These are phyloP conservation scores for Agrilus mali DNA, from an alignment of 2,888 invertebrate species.

Conservation along the genomic window DNA sequence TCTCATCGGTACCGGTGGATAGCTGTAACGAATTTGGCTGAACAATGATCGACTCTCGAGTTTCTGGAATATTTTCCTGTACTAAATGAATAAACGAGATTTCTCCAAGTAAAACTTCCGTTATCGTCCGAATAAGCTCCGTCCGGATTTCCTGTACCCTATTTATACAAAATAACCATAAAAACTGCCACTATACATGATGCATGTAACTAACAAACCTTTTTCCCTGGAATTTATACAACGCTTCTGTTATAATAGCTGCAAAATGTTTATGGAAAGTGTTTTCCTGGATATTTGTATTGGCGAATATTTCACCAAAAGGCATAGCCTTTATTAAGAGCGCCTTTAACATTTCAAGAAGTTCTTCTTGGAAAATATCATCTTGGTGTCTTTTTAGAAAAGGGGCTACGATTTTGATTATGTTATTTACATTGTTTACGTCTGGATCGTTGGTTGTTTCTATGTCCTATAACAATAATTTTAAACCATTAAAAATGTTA, in stretches of 20 bases:
- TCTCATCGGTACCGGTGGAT: conserved; percentile 1
- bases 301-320: conserved; percentile 18
- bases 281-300: conserved; percentile 27
- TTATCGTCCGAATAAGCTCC: conserved; percentile 24
- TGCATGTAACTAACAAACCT: conserved; percentile 23
- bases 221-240: conserved; percentile 34
- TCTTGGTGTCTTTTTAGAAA: conserved; percentile 43
- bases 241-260: conserved; percentile 29
- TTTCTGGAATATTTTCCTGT: conserved; percentile 24
- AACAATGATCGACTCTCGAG: conserved; percentile 8
- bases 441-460: conserved; percentile 11
- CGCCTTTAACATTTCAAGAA: conserved; percentile 39
- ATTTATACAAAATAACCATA: conserved; percentile 7
- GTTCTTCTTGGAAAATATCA: conserved; percentile 39
- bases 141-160: conserved; percentile 25
- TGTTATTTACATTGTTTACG: conserved; percentile 26
- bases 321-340: conserved; percentile 35
- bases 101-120: conserved; percentile 26
- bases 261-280: conserved; percentile 36
- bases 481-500: background rate
- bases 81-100: conserved; percentile 27
- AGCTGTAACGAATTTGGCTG: no score
- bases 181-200: background rate
- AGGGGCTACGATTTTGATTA: conserved; percentile 40
- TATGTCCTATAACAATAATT: conserved; percentile 4